These are phyloP conservation scores for Calyptommatus sinebrachiatus DNA, from an alignment of 2,113 vertebrate genomes.

Conservation along the genomic window DNA sequence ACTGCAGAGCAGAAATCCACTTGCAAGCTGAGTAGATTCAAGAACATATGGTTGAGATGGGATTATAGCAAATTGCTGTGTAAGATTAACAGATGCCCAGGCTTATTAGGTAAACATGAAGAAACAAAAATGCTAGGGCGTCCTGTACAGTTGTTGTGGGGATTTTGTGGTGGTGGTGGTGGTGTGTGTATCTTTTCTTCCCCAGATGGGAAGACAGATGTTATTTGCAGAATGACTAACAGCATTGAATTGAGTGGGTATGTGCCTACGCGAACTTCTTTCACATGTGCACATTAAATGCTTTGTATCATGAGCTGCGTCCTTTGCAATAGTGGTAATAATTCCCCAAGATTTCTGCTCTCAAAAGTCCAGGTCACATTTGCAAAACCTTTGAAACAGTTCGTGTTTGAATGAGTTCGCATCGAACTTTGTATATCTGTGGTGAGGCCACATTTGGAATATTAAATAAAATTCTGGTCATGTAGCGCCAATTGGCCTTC, in stretches of 20 bases:
- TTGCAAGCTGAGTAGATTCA: constrained; percentile 34
- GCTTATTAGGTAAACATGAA: constrained; percentile 58
- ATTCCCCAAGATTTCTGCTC: no score
- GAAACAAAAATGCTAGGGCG: constrained; percentile 13
- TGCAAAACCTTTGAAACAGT: background rate
- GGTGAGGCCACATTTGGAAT: no score
- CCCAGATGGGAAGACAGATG: constrained; percentile 61
- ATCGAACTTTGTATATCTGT: no score
- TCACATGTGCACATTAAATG: background rate
- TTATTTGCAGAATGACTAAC: constrained; percentile 25
- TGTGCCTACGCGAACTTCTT: no score
- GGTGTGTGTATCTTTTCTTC: background rate
- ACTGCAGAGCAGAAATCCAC: constrained; percentile 16
- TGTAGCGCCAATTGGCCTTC: no score
- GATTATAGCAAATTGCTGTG: constrained; percentile 48
- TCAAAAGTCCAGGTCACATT: no score
- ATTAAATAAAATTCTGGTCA: no score
- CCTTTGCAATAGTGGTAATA: no score
- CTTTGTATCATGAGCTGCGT: background rate
- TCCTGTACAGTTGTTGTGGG: constrained; percentile 34
- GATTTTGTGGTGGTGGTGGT: no score
- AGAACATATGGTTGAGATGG: constrained; percentile 57
- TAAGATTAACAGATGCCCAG: constrained; percentile 52
- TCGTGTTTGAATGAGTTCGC: no score
- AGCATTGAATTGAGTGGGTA: background rate